Conservation (phyloP, 2,888 invertebrate species). For the Zaprionus obscuricornis region DNA sequence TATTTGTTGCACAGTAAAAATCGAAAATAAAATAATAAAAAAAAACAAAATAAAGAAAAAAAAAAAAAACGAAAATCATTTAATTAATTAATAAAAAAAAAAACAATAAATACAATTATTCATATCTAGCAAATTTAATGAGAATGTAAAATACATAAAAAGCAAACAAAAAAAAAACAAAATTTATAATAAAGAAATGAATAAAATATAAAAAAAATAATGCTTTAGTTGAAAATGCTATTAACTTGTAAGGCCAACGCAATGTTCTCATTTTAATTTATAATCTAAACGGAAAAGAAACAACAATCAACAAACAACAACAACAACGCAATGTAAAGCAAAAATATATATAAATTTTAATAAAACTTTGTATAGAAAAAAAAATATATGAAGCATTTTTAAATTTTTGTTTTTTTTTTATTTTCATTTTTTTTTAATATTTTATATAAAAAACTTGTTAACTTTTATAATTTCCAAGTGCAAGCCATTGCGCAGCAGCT, state of each 20-base stretch:
- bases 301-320: conserved; percentile 23
- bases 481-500: no score
- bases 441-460: no score
- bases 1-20: conserved; percentile 28
- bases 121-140: conserved; percentile 55
- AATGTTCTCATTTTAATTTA: conserved; percentile 81
- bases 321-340: conserved; percentile 65
- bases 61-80: no score
- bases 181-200: background rate
- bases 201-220: conserved; percentile 2
- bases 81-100: conserved; percentile 1
- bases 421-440: no score
- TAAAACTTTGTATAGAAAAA: conserved; percentile 68
- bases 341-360: conserved; percentile 69
- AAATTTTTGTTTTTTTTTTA: no score
- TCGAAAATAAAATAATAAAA: conserved; percentile 1
- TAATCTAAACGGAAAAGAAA: conserved; percentile 67
- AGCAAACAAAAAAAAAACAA: conserved; percentile 9
- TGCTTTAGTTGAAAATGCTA: conserved; percentile 66
- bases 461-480: no score
- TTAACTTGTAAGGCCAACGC: conserved; percentile 78
- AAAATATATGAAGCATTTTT: conserved; percentile 5
- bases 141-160: conserved; percentile 32
- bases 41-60: conserved; percentile 25
- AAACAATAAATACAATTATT: conserved; percentile 19